Conservation (phyloP, 2,797 vertebrate genomes). For the Esox masquinongy region DNA sequence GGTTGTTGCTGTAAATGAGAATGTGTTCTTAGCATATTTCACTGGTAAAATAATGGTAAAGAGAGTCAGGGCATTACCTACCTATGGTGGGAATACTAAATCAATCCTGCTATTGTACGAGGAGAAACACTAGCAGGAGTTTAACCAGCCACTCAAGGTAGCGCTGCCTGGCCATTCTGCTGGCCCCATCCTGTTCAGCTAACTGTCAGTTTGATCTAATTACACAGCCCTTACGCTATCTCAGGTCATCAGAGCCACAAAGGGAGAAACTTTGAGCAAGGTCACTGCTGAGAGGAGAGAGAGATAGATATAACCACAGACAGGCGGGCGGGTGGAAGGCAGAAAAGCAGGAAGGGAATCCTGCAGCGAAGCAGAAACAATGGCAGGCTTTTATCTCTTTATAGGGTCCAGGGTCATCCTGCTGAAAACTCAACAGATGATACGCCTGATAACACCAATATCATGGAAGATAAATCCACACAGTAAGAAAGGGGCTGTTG, state of each 20-base stretch:
- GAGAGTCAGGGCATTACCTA: too few relatives aligned
- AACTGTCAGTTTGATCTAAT: constrained; percentile 72
- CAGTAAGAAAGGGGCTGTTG: not conserved
- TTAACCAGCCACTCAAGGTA: constrained; percentile 58
- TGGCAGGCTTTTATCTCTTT: constrained; percentile 49
- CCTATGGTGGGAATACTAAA: constrained; percentile 37
- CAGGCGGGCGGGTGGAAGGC: constrained; percentile 1
- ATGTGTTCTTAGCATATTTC: constrained; percentile 34
- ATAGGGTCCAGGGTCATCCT: constrained; percentile 44
- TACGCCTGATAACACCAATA: constrained; percentile 44
- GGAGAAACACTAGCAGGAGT: constrained; percentile 34
- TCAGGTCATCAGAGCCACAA: constrained; percentile 62
- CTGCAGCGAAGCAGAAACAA: constrained; percentile 55
- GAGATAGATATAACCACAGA: constrained; percentile 52
- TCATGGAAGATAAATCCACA: constrained; percentile 44
- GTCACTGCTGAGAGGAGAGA: constrained; percentile 50
- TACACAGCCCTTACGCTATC: constrained; percentile 71
- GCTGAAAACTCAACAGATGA: constrained; percentile 43
- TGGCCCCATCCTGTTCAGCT: constrained; percentile 18
- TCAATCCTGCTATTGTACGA: constrained; percentile 23
- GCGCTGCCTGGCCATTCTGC: constrained; percentile 23
- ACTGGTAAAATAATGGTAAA: constrained; percentile 18
- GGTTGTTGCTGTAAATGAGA: not conserved
- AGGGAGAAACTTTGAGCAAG: constrained; percentile 64
- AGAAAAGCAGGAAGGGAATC: constrained; percentile 21